Evolutionary conservation across 2,113 vertebrate genomes (phyloP).

Genomic region (Garra rufa): DNA sequence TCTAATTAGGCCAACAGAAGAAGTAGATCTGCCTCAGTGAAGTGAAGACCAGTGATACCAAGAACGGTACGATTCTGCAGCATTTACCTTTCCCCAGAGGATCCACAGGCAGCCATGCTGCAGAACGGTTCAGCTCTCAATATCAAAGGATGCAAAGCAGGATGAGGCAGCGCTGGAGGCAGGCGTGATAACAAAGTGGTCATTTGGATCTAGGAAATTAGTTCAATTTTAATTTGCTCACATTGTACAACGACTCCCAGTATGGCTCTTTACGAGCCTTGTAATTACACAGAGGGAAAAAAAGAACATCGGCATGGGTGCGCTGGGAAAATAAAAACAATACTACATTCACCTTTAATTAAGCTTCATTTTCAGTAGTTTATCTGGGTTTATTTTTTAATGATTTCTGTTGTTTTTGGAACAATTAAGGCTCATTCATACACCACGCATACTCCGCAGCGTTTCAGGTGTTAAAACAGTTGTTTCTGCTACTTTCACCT

Average conservation of each 20-base stretch:
- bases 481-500: background rate
- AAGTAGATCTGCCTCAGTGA: slow-evolving; percentile 24
- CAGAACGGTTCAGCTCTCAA: slow-evolving; percentile 65
- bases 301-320: background rate
- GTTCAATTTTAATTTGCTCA: slow-evolving; percentile 47
- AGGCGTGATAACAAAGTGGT: slow-evolving; percentile 21
- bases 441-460: background rate
- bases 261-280: slow-evolving; percentile 7
- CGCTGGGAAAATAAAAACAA: slow-evolving; percentile 21
- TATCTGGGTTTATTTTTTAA: background rate
- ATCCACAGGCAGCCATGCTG: slow-evolving; percentile 63
- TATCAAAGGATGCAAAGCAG: slow-evolving; percentile 54
- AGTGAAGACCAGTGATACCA: slow-evolving; percentile 59
- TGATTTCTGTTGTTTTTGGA: slow-evolving; percentile 2
- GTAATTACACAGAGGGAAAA: background rate
- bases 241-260: slow-evolving; percentile 22
- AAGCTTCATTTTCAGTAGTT: slow-evolving; percentile 10
- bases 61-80: slow-evolving; percentile 68
- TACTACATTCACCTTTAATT: slow-evolving; percentile 20
- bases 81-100: slow-evolving; percentile 67
- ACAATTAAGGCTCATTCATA: background rate
- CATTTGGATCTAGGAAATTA: slow-evolving; percentile 35
- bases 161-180: slow-evolving; percentile 23
- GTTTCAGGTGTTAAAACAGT: slow-evolving; percentile 6
- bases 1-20: slow-evolving; percentile 14